Evolutionary conservation across 2,113 vertebrate genomes (phyloP), one percentile per base, ranked within the genome.

Genomic region (Sarotherodon lohbergeri): DNA sequence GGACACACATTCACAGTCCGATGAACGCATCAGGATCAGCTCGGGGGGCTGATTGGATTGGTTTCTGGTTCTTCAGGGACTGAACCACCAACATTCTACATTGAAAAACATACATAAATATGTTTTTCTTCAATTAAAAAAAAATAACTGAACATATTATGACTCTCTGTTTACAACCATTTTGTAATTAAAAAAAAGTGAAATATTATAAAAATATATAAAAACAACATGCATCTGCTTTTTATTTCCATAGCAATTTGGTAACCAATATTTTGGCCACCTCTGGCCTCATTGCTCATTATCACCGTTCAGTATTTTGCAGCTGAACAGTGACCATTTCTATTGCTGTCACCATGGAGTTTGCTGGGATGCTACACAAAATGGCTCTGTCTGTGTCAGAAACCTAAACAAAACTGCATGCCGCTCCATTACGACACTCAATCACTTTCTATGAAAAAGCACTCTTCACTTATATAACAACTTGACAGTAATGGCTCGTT

Each of bases 401-500:
- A 86, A 78, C 61, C 89, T 91, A 91, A 93, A 93, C 83, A 85
- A 89, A 90, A 86, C 32, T 84, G 83, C 73, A 84, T 6, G 3
- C 24, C 4, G 16, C 66, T 90, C 88, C 88, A 92, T 93, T 92
- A 90, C 89, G 52, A 83, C 79, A 54, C 85, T 55, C 89, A 92
- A 91, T 92, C 89, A 90, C 73, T 86, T 83, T 78, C 78, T 73
- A 90, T 93, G 90, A 88, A 88, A 91, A 94, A 91, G 84, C 83
- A 80, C 90, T 92, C 91, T 84, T 84, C 87, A 83, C 91, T 95
- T 93, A 92, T 73, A 32, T 91, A 94, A 96, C 68, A 43, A 91
- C 86, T 93, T 94, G 92, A 93, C 90, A 86, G 91, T 92, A 92
- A 95, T 93, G 93, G 95, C 91, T 95, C 88, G 76, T 95, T 93